phyloP scores from a whole-genome alignment of 2,888 invertebrate species.

The Eupithecia subfuscata region DNA sequence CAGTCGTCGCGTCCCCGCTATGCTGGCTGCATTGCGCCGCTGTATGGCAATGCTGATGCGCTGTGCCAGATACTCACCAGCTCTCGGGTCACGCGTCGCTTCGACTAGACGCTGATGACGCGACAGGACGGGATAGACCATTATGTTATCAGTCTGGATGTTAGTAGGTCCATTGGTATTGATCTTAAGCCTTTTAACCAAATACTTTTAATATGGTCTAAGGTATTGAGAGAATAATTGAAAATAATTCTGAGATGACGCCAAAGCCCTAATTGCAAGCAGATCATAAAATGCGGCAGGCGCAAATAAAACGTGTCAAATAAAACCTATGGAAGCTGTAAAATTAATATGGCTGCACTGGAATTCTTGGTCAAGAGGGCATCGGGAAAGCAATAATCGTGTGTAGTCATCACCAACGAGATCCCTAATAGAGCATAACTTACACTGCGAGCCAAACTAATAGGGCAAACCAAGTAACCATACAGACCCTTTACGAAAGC shows the following conservation, averaged over 20 bases:
- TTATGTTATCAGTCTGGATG: not conserved
- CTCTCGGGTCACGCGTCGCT: too few relatives aligned
- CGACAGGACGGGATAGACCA: too few relatives aligned
- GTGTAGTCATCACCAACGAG: constrained; percentile 43
- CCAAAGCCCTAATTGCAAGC: not conserved
- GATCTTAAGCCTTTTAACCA: not conserved
- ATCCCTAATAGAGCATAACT: constrained; percentile 42
- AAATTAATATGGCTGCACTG: not conserved
- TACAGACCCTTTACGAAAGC: not conserved
- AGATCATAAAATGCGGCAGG: not conserved
- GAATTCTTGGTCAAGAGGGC: constrained; percentile 10
- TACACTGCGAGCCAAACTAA: constrained; percentile 28
- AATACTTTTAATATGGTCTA: not conserved
- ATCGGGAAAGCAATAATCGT: constrained; percentile 25
- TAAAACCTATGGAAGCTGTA: not conserved
- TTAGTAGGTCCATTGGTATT: not conserved
- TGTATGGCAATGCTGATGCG: too few relatives aligned
- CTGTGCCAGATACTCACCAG: too few relatives aligned
- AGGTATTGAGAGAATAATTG: not conserved
- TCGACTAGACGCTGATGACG: too few relatives aligned
- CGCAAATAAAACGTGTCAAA: constrained; percentile 5
- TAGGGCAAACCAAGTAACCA: not conserved
- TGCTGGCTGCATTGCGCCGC: too few relatives aligned
- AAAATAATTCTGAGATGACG: not conserved
- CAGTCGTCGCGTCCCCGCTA: too few relatives aligned